Conservation (phyloP, 2,888 invertebrate species). For the Ceraclea dissimilis region DNA sequence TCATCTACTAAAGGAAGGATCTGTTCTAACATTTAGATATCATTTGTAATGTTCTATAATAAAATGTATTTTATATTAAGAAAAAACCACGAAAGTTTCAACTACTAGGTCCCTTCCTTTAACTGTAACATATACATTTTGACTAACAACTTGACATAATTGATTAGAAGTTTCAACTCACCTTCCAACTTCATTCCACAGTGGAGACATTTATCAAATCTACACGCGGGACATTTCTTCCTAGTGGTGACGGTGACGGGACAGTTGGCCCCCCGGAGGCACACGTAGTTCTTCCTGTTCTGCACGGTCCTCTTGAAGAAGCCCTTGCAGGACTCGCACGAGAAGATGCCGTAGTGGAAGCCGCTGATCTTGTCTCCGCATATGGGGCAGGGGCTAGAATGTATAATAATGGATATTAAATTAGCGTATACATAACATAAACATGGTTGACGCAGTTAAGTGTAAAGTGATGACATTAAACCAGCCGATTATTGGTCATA, state of each 20-base stretch:
- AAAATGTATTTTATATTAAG: no score
- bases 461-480: no score
- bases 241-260: conserved; percentile 88
- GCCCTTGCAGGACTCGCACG: conserved; percentile 96
- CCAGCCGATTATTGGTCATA: no score
- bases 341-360: conserved; percentile 97
- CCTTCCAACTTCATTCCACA: conserved; percentile 97
- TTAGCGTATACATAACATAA: no score
- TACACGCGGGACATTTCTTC: conserved; percentile 95
- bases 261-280: conserved; percentile 82
- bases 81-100: no score
- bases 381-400: conserved; percentile 80
- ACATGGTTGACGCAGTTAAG: no score
- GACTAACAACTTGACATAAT: background rate
- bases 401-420: no score
- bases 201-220: conserved; percentile 91
- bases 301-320: conserved; percentile 99
- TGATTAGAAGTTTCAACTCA: conserved; percentile 30
- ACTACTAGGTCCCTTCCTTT: no score
- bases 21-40: no score
- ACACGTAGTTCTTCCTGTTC: conserved; percentile 94
- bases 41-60: no score
- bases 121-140: no score
- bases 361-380: conserved; percentile 95
- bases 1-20: no score